Conservation (phyloP, 2,797 vertebrate species). For the Borostomias antarcticus region DNA sequence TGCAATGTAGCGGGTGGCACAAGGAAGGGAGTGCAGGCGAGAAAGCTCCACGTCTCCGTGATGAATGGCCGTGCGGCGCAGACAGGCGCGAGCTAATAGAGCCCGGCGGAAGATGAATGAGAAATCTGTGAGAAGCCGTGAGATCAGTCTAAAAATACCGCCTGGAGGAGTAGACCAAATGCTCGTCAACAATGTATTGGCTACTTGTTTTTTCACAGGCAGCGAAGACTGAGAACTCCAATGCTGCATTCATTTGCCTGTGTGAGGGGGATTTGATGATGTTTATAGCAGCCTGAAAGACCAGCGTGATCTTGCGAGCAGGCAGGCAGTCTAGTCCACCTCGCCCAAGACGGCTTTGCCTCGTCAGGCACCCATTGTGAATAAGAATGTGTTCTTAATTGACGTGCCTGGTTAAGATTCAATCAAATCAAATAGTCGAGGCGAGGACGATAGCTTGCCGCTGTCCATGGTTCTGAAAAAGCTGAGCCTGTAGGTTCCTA, state of each 20-base stretch:
- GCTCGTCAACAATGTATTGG: conserved; percentile 14
- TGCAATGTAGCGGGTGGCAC: conserved; percentile 24
- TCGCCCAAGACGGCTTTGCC: too few species aligned
- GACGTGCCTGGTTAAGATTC: too few species aligned
- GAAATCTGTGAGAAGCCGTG: conserved; percentile 33
- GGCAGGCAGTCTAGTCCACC: too few species aligned
- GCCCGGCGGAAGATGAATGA: conserved; percentile 45
- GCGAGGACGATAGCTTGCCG: background rate
- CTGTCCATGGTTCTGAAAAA: background rate
- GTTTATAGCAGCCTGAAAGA: too few species aligned
- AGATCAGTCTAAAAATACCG: conserved; percentile 34
- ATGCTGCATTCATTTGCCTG: too few species aligned
- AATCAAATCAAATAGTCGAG: background rate
- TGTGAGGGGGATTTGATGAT: too few species aligned
- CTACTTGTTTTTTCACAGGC: background rate
- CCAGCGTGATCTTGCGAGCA: too few species aligned
- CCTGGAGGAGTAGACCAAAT: background rate
- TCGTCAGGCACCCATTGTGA: too few species aligned
- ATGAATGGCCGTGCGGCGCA: conserved; percentile 45
- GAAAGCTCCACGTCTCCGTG: conserved; percentile 38
- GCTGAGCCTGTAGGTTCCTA: too few species aligned
- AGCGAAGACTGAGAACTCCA: too few species aligned
- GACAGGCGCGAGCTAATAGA: conserved; percentile 50
- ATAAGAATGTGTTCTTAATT: too few species aligned
- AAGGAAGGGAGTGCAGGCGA: conserved; percentile 28